A percentile compares a stretch with the other conserved stretches of the same genome.
These are phyloP conservation scores for Chironomus tentans DNA, from an alignment of 2,888 invertebrate species.

Conservation along the genomic window DNA sequence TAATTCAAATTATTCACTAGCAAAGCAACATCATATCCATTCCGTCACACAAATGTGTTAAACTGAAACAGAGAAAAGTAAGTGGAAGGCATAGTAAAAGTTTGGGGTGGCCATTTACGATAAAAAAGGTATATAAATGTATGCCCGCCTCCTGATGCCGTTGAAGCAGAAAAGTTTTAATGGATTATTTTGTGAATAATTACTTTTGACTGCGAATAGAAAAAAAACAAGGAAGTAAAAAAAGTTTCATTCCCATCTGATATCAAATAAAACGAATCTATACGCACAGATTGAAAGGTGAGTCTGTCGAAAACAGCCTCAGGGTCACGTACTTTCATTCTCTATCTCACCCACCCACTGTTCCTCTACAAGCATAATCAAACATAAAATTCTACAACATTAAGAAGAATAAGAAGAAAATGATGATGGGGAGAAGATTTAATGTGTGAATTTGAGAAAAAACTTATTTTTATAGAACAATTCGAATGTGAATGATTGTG, in stretches of 20 bases:
- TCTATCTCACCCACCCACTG: background rate
- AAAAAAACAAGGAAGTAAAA: background rate
- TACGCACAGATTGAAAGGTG: too few relatives aligned
- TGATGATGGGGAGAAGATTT: background rate
- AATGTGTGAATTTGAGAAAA: constrained; percentile 6
- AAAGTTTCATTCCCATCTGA: background rate
- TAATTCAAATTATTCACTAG: background rate
- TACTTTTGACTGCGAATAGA: constrained; percentile 11
- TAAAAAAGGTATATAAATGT: background rate
- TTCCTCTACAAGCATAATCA: background rate
- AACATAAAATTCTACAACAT: background rate
- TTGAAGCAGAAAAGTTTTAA: constrained; percentile 11
- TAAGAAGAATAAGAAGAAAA: background rate
- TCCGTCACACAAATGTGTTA: too few relatives aligned
- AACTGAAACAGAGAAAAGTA: background rate
- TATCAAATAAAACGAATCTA: too few relatives aligned
- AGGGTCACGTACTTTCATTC: constrained; percentile 15
- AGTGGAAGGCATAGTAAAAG: background rate
- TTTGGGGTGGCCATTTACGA: background rate
- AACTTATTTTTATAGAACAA: background rate
- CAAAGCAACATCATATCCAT: background rate
- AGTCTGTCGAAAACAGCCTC: background rate
- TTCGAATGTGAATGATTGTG: too few relatives aligned
- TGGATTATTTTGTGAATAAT: constrained; percentile 20
- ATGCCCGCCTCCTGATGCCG: background rate